These are phyloP conservation scores for Sigmodon hispidus DNA, from an alignment of 2,113 vertebrate genomes.

Conservation along the genomic window DNA sequence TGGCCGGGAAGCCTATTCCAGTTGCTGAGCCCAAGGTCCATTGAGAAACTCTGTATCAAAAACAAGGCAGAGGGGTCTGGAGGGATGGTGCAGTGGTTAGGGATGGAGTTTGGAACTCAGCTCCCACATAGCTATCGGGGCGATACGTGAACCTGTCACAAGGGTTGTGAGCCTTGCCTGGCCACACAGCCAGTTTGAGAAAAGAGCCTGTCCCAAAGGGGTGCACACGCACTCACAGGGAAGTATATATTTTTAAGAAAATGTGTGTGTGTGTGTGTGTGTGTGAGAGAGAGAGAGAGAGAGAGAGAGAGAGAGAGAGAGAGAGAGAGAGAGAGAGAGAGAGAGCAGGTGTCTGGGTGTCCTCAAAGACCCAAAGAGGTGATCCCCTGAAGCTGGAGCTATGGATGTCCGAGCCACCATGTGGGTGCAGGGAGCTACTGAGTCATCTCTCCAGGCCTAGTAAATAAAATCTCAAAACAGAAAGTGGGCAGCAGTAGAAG, in stretches of 20 bases:
- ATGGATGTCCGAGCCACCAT: neutral
- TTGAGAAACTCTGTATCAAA: neutral
- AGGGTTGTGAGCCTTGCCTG: neutral
- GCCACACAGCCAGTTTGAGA: neutral
- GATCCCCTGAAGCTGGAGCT: neutral
- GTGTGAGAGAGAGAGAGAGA: neutral
- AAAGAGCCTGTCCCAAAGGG: neutral
- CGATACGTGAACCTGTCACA: too few species aligned
- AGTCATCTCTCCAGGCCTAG: neutral
- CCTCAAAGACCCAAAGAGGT: neutral
- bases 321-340: neutral
- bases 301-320: neutral
- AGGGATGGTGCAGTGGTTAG: neutral
- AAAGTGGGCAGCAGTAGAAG: neutral
- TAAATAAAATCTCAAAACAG: neutral
- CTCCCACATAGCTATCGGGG: too few species aligned
- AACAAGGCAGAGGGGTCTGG: neutral
- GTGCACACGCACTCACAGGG: neutral
- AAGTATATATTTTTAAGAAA: neutral
- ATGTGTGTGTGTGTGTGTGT: neutral
- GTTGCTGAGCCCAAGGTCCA: too few species aligned
- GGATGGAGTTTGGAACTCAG: neutral
- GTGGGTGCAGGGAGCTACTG: neutral
- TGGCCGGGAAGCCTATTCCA: neutral
- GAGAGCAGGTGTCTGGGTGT: neutral